phyloP scores from a whole-genome alignment of 1,140 invertebrate species.

The Drosophila leontia region DNA sequence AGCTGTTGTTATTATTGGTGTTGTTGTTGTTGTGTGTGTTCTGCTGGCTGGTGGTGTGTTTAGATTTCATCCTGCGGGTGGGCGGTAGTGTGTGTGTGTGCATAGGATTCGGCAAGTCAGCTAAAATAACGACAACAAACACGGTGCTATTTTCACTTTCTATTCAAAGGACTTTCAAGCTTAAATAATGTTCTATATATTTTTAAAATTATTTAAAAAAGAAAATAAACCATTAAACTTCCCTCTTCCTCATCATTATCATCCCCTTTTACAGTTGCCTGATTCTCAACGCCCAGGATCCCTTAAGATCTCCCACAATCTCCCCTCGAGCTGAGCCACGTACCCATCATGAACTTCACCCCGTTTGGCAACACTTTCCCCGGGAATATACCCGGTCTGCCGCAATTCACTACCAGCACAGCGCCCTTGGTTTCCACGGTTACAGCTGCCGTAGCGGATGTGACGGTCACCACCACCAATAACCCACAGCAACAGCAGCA shows the following conservation, averaged over 20 bases:
- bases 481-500: conserved; percentile 61
- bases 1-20: conserved; percentile 1
- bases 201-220: not conserved
- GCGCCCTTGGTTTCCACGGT: conserved; percentile 79
- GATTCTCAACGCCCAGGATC: conserved; percentile 38
- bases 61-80: conserved; percentile 8
- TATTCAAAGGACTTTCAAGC: conserved; percentile 47
- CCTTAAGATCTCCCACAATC: not conserved
- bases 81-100: not conserved
- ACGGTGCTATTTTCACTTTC: conserved; percentile 71
- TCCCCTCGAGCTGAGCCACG: conserved; percentile 15
- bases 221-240: too few relatives aligned
- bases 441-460: conserved; percentile 68
- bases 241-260: too few relatives aligned
- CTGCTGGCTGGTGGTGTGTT: conserved; percentile 8
- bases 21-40: conserved; percentile 13
- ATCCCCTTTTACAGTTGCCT: conserved; percentile 38
- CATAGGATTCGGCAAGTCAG: conserved; percentile 43
- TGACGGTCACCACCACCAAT: conserved; percentile 62
- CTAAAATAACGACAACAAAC: conserved; percentile 70
- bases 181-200: conserved; percentile 7
- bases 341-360: conserved; percentile 88
- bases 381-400: conserved; percentile 86
- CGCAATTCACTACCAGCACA: conserved; percentile 88
- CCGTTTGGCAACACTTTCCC: conserved; percentile 89